Evolutionary conservation across 2,113 vertebrate genomes (phyloP), one percentile per base, ranked within the genome.

Genomic region (Phalacrocorax pelagicus): DNA sequence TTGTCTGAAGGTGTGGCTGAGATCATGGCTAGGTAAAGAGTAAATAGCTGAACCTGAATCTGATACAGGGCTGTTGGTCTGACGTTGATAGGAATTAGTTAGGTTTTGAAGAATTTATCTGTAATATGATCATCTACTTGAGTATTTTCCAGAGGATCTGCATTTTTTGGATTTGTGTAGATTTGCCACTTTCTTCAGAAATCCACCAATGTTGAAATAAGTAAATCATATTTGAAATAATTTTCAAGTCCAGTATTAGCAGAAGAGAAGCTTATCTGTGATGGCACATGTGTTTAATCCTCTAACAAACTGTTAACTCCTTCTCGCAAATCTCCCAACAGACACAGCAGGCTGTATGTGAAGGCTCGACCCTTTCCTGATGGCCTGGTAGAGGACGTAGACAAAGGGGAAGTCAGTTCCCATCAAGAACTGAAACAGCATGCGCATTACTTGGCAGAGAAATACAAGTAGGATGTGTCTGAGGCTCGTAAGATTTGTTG

Each of bases 361-460:
- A 98, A 97, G 74, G 88, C 94, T 49, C 42, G 57, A 19, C 96
- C 97, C 14, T 97, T 98, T 80, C 95, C 97, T 23, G 97, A 97
- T 91, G 98, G 98, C 30, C 96, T 99, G 94, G 95, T 98, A 13
- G 98, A 98, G 66, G 98, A 98, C 32, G 94, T 98, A 12, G 98
- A 98, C 63, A 98, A 98, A 96, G 98, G 98, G 29, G 98, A 98
- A 0, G 97, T 98, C 15, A 20, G 85, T 12, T 3, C 88, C 70
- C 95, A 88, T 10, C 98, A 98, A 94, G 98, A 99, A 83, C 27
- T 98, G 42, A 97, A 98, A 74, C 93, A 72, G 49, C 85, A 80
- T 10, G 96, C 92, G 7, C 65, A 66, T n/a, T 98, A 97, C 62
- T 91, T 98, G 80, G 88, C 96, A n/a, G 97, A 98, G 92, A 97